phyloP scores from a whole-genome alignment of 2,113 vertebrate species.

The Tragelaphus strepsiceros region DNA sequence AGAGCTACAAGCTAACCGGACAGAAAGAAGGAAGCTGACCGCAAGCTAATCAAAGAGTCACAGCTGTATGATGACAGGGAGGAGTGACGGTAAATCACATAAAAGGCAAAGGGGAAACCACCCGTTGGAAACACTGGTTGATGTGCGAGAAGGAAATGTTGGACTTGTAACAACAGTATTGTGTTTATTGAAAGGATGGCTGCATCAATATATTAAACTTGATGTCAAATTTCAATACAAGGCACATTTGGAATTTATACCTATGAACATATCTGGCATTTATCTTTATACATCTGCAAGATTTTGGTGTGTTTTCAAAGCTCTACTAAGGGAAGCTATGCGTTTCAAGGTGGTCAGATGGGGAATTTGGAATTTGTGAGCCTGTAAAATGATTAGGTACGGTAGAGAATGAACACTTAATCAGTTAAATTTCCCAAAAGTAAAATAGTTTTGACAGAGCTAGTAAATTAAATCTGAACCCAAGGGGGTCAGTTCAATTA shows the following conservation, averaged over 20 bases:
- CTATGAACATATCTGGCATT: background rate
- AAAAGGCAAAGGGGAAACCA: accelerated
- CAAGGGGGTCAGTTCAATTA: slow-evolving; percentile 52
- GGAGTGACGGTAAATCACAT: background rate
- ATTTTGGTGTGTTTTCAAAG: background rate
- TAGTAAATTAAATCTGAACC: slow-evolving; percentile 38
- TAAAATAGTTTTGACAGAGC: slow-evolving; percentile 38
- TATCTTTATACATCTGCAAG: background rate
- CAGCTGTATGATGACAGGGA: background rate
- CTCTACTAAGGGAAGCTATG: background rate
- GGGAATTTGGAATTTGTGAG: background rate
- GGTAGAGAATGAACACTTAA: background rate
- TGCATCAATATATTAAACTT: background rate
- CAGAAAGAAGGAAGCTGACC: background rate
- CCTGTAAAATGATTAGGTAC: background rate
- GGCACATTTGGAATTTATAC: background rate
- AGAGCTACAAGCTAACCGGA: background rate
- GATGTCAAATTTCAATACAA: background rate
- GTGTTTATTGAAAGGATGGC: background rate
- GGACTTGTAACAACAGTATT: background rate
- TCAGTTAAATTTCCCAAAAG: slow-evolving; percentile 16
- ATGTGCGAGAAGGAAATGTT: too few species aligned
- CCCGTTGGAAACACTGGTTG: background rate
- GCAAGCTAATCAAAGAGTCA: background rate
- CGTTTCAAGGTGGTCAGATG: background rate